Evolutionary conservation across 2,888 invertebrate genomes (phyloP).

Genomic region (Microctonus brassicae): DNA sequence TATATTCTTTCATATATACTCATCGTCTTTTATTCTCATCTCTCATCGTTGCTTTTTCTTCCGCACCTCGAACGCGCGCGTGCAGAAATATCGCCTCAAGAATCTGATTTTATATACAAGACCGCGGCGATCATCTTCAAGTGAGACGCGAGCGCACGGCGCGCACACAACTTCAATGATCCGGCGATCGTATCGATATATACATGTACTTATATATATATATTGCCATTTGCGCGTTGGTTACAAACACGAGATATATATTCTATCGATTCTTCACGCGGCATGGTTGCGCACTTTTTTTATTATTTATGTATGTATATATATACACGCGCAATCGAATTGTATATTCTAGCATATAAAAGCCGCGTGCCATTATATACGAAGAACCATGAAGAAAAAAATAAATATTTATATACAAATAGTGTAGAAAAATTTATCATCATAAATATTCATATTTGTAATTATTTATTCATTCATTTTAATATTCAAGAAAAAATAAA

Average conservation of each 20-base stretch:
- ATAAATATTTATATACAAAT: too few relatives aligned
- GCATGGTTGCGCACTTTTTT: constrained; percentile 22
- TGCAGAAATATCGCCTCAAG: constrained; percentile 51
- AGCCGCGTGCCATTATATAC: too few relatives aligned
- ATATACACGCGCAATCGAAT: background rate
- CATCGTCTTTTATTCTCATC: background rate
- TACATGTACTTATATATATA: too few relatives aligned
- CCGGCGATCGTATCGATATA: constrained; percentile 35
- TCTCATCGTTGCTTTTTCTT: constrained; percentile 20
- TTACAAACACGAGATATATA: constrained; percentile 26
- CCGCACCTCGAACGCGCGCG: background rate
- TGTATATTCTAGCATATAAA: background rate
- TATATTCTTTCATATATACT: background rate
- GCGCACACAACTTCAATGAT: background rate
- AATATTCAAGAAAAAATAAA: too few relatives aligned
- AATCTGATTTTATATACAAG: constrained; percentile 60
- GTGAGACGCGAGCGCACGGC: background rate
- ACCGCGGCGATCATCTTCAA: constrained; percentile 33
- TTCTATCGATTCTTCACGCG: constrained; percentile 41
- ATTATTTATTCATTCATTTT: too few relatives aligned
- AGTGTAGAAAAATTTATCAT: too few relatives aligned
- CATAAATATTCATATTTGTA: too few relatives aligned
- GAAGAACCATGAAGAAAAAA: constrained; percentile 3
- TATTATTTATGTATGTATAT: too few relatives aligned
- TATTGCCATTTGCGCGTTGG: constrained; percentile 32